These are phyloP conservation scores for Neoniphon sammara DNA, from an alignment of 2,797 vertebrate genomes.

Conservation along the genomic window DNA sequence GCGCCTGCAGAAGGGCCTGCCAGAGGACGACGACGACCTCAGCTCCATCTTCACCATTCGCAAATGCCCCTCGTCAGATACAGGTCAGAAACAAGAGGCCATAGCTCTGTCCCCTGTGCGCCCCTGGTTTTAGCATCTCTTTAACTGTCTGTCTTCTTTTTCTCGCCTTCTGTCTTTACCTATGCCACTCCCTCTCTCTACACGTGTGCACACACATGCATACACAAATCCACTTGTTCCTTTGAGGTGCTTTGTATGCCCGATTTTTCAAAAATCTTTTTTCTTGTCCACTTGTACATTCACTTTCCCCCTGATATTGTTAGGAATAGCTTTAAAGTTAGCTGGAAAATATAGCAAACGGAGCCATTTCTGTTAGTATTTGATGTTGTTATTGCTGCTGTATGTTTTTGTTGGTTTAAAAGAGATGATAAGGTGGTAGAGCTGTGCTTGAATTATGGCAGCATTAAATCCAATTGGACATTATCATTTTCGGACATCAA, in stretches of 20 bases:
- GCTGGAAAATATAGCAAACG: neutral
- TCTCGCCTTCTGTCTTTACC: neutral
- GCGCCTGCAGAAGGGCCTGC: constrained; percentile 95
- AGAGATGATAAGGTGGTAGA: neutral
- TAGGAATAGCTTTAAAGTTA: neutral
- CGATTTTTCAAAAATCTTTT: neutral
- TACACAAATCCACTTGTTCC: neutral
- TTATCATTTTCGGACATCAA: constrained; percentile 10
- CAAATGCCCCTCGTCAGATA: constrained; percentile 91
- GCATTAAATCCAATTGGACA: neutral
- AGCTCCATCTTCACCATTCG: constrained; percentile 98
- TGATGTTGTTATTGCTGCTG: neutral
- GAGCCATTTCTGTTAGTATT: too few relatives aligned
- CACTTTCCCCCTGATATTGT: neutral
- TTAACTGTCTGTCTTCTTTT: constrained; percentile 10
- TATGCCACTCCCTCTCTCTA: constrained; percentile 12
- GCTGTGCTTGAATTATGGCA: neutral
- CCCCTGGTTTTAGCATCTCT: constrained; percentile 27
- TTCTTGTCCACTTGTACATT: constrained; percentile 2
- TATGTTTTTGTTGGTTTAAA: neutral
- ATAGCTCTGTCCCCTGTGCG: neutral
- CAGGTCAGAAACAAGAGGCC: constrained; percentile 82
- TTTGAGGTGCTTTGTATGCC: neutral
- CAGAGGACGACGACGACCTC: constrained; percentile 94
- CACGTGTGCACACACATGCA: constrained; percentile 12